Conservation (phyloP, 2,888 invertebrate genomes). For the Leptopilina myrica region DNA sequence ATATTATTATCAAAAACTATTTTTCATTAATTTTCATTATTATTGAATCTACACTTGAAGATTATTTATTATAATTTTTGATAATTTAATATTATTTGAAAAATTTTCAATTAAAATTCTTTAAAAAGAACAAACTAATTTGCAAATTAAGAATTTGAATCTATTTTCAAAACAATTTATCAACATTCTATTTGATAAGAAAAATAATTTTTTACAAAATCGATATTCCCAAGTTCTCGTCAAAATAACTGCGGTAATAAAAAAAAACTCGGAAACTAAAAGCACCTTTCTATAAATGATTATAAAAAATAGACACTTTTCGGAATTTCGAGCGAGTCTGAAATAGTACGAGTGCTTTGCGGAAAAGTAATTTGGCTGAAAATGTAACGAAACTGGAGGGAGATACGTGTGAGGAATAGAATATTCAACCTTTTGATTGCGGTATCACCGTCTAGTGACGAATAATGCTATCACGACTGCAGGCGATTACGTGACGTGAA, state of each 20-base stretch:
- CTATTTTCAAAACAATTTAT: neutral
- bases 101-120: no score
- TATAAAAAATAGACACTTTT: neutral
- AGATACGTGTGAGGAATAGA: slow-evolving; percentile 28
- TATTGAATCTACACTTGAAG: no score
- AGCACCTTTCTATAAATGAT: slow-evolving; percentile 18
- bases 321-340: neutral
- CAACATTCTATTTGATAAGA: neutral
- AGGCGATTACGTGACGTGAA: slow-evolving; percentile 34
- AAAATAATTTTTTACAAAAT: slow-evolving; percentile 2
- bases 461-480: slow-evolving; percentile 33
- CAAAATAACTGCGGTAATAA: neutral
- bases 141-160: no score
- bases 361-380: slow-evolving; percentile 27
- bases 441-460: neutral
- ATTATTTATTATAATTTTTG: no score
- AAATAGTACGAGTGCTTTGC: slow-evolving; percentile 3
- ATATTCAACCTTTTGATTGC: slow-evolving; percentile 33
- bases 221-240: slow-evolving; percentile 1
- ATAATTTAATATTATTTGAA: no score
- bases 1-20: no score
- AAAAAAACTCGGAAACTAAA: neutral
- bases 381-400: slow-evolving; percentile 31
- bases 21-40: no score
- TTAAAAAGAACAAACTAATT: no score